phyloP scores from a whole-genome alignment of 1,140 invertebrate genomes.

The Drosophila auraria region DNA sequence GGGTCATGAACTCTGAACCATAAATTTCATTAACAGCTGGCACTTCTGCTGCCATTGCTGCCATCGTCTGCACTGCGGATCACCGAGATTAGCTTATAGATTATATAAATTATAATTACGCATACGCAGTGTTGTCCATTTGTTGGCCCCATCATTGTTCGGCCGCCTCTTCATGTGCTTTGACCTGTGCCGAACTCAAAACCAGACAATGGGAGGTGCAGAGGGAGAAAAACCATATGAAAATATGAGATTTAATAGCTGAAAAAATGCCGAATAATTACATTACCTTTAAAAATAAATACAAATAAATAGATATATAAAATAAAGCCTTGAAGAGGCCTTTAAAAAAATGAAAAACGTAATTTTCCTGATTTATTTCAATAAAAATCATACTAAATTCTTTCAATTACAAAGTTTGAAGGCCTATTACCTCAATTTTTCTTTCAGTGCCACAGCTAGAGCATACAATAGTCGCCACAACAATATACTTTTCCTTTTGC shows the following conservation, averaged over 20 bases:
- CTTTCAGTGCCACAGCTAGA: not conserved
- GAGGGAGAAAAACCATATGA: not conserved
- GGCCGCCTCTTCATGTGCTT: slow-evolving; percentile 24
- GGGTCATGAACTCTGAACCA: slow-evolving; percentile 74
- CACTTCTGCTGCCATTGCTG: slow-evolving; percentile 20
- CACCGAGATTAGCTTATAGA: slow-evolving; percentile 68
- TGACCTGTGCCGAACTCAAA: slow-evolving; percentile 27
- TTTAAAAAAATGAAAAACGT: not conserved
- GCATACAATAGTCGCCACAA: slow-evolving; percentile 35
- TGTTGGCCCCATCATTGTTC: slow-evolving; percentile 45
- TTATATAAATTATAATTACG: slow-evolving; percentile 80
- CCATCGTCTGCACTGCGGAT: slow-evolving; percentile 47
- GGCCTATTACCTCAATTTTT: not conserved
- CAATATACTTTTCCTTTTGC: slow-evolving; percentile 38
- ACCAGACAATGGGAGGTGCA: slow-evolving; percentile 4
- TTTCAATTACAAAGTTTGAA: too few species aligned
- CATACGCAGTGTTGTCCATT: slow-evolving; percentile 52
- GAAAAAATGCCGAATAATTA: not conserved
- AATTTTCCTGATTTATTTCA: not conserved
- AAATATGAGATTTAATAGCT: not conserved
- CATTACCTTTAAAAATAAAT: not conserved
- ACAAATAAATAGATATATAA: not conserved
- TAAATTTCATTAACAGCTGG: slow-evolving; percentile 81
- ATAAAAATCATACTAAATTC: too few species aligned
- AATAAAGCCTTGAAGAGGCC: not conserved